Evolutionary conservation across 2,797 vertebrate species (phyloP), one percentile per base, ranked within the genome.

Genomic region (Gastrophryne carolinensis): DNA sequence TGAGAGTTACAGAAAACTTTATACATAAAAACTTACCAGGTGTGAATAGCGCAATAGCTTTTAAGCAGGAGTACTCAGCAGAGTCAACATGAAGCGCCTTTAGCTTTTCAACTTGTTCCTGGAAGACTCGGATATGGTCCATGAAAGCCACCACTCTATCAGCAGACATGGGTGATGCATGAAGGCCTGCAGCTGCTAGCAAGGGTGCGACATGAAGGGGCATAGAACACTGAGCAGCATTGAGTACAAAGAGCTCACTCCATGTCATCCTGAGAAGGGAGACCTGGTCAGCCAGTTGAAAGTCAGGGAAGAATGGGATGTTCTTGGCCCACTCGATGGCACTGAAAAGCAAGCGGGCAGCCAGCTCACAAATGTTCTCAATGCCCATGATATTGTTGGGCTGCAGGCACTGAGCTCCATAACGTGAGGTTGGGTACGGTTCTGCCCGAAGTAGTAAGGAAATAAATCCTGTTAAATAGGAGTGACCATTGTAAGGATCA

Each of bases 101-200:
- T 82, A 95, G 92, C 85, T 94, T 94, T 87, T 95, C 93, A 84
- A 95, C 92, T 85, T 95, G 94, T 85, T 95, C 93, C 79, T 95
- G 94, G 88, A 95, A 94, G 76, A 94, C 89, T 0, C 94, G 90
- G 83, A 94, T 92, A 87, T 95, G 93, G 86, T 95, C 94, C 94
- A 95, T 94, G 89, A 94, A 94, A 76, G 94, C 94, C 81, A 93
- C 93, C 34, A 93, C 94, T 0, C 93, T 88, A 69, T 95, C 94
- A 0, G 94, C 92, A 0, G 92, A 92, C 94, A 94, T 92, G 44
- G 94, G 94, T 0, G 93, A 93, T 17, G 93, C 94, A 7, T 94
- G 94, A 60, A 95, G 90, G 64, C 94, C 94, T 0, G 94, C 94
- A 0, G 93, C 93, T 0, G 94, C 94, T 83, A 95, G 64, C 79